Base-by-base conservation (phyloP, 1,140 invertebrate species). In the Drosophila ogumai region DNA sequence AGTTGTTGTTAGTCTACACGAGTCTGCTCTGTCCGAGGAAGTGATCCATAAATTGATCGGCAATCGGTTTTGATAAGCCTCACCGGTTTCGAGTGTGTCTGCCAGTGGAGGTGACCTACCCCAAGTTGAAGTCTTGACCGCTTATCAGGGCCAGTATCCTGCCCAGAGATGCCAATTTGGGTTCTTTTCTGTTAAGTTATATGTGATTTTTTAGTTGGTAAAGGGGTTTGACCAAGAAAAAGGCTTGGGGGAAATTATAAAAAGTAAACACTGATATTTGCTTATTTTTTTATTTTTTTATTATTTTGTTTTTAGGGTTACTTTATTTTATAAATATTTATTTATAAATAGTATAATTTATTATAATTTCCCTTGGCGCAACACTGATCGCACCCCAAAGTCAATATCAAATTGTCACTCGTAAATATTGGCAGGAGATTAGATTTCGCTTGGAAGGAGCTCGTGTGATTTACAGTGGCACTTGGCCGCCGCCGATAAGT, bases 1-100 rank as follows among this genome's bases (percentile, higher is more conserved):
- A 6, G 22, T 19, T 41, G 2, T 17, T 52, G 19, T 41, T 25
- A 12, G 25, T 38, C 57, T 28, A 9, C 49, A 40, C 65, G 41
- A 19, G 50, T 54, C 40, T 22, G 17, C 8, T 3, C 2, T 1
- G 15, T 31, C 44, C 40, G 22, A 50, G 73, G 72, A 75, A 75
- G 44, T 52, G 13, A 28, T 19, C 36, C 72, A 75, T 75, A 75
- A 75, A 75, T 66, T 40, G 31, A 75, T 34, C 15, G 36, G 38
- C 32, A 50, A 43, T 72, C 66, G 13, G 22, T 28, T 28, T 8
- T 6, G 71, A 75, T 75, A 75, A 65, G 58, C 2, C 38, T 9
- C 12, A 34, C 32, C 6, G 8, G 40, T 9, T n/a, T 38, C 10
- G 8, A 52, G 25, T 13, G 22, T 46, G 73, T 52, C 44, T 73